A percentile compares a stretch with the other conserved stretches of the same genome.
phyloP scores from a whole-genome alignment of 1,140 invertebrate species.

The Neodiprion virginianus region DNA sequence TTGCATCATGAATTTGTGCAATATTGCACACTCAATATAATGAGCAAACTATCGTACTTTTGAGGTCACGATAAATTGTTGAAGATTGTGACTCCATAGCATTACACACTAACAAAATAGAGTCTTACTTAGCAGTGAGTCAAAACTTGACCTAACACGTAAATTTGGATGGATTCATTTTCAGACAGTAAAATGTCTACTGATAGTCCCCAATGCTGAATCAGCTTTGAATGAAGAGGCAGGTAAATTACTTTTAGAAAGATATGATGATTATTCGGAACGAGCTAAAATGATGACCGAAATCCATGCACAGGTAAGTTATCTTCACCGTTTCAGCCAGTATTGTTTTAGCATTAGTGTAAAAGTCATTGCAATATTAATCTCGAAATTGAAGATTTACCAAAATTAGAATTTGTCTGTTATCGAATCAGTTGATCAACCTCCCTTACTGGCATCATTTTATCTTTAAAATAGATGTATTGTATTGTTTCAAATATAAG shows the following conservation, averaged over 20 bases:
- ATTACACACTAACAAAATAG: too few relatives aligned
- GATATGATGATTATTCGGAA: conserved; percentile 90
- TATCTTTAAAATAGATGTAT: too few relatives aligned
- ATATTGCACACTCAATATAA: too few relatives aligned
- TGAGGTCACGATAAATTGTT: too few relatives aligned
- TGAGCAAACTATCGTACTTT: too few relatives aligned
- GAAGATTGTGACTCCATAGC: too few relatives aligned
- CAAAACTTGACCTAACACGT: too few relatives aligned
- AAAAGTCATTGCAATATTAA: conserved; percentile 14
- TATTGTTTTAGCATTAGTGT: conserved; percentile 6
- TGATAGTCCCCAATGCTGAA: conserved; percentile 94
- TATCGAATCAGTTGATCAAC: background rate
- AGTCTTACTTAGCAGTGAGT: too few relatives aligned
- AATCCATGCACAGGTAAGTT: conserved; percentile 82
- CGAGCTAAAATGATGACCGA: conserved; percentile 94
- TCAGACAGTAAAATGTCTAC: conserved; percentile 88
- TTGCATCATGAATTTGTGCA: too few relatives aligned
- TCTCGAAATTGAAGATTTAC: conserved; percentile 4
- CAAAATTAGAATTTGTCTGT: background rate
- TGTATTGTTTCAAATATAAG: too few relatives aligned
- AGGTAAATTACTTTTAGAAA: conserved; percentile 87
- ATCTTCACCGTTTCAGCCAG: background rate
- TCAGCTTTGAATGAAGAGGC: conserved; percentile 95
- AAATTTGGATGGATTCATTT: conserved; percentile 37
- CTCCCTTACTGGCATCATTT: too few relatives aligned